Evolutionary conservation across 2,888 invertebrate species (phyloP).

Genomic region (Caenorhabditis sp.): DNA sequence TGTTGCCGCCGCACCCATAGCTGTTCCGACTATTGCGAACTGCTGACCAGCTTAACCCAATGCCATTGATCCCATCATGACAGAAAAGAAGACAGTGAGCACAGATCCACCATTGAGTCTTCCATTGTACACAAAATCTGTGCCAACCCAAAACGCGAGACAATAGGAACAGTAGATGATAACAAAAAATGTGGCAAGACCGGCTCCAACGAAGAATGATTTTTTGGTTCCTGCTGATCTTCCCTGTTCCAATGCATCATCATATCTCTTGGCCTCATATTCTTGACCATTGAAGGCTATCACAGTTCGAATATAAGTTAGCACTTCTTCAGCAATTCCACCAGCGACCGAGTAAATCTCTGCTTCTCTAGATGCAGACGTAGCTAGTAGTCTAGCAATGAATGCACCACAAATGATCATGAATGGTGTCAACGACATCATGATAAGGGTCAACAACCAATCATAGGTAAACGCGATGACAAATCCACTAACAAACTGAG

Average conservation of each 20-base stretch:
- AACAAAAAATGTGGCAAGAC: slow-evolving; percentile 68
- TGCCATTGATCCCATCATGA: slow-evolving; percentile 57
- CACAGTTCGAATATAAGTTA: slow-evolving; percentile 61
- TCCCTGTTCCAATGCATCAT: slow-evolving; percentile 46
- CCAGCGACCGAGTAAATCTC: slow-evolving; percentile 56
- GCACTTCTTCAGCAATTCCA: slow-evolving; percentile 58
- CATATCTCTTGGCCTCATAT: slow-evolving; percentile 56
- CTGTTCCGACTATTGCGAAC: slow-evolving; percentile 52
- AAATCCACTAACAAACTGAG: slow-evolving; percentile 53
- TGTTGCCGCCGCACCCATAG: slow-evolving; percentile 50
- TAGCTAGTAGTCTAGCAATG: background rate
- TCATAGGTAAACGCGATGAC: slow-evolving; percentile 53
- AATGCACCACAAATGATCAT: slow-evolving; percentile 25
- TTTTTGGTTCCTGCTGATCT: slow-evolving; percentile 55
- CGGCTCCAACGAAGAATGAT: slow-evolving; percentile 61
- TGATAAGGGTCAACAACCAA: slow-evolving; percentile 58
- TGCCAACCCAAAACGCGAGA: slow-evolving; percentile 67
- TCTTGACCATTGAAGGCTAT: slow-evolving; percentile 63
- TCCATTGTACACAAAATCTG: slow-evolving; percentile 50
- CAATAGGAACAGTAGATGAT: slow-evolving; percentile 71
- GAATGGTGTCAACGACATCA: slow-evolving; percentile 51
- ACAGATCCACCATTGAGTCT: slow-evolving; percentile 50
- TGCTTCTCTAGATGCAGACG: slow-evolving; percentile 48
- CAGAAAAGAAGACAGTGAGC: slow-evolving; percentile 59
- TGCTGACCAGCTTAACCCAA: slow-evolving; percentile 56